These are phyloP conservation scores for Meiosimyza decipiens DNA, from an alignment of 2,888 invertebrate genomes.

Conservation along the genomic window DNA sequence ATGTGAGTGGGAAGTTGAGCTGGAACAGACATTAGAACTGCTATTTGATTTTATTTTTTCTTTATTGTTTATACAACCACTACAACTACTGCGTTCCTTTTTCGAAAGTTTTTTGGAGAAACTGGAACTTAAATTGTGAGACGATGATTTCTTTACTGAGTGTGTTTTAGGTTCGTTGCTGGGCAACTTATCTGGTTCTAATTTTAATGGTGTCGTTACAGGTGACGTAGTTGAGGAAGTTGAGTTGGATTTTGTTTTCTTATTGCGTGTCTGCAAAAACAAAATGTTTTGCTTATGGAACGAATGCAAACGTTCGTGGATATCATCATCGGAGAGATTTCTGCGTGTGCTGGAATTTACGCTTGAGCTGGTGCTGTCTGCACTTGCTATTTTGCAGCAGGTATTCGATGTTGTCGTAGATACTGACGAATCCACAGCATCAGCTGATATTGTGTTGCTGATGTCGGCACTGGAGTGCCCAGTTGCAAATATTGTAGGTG, in stretches of 20 bases:
- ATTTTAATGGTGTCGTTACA: not conserved
- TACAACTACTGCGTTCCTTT: slow-evolving; percentile 39
- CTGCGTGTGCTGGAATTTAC: slow-evolving; percentile 40
- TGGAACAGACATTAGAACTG: slow-evolving; percentile 11
- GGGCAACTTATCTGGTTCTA: not conserved
- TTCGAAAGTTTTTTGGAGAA: slow-evolving; percentile 42
- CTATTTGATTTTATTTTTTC: slow-evolving; percentile 40
- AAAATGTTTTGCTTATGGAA: slow-evolving; percentile 75
- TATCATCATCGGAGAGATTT: slow-evolving; percentile 69
- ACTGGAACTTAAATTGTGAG: not conserved
- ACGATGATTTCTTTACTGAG: slow-evolving; percentile 30
- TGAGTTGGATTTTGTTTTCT: slow-evolving; percentile 52
- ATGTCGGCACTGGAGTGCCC: not conserved
- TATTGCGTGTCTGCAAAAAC: slow-evolving; percentile 72
- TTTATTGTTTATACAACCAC: slow-evolving; percentile 35
- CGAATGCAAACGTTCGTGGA: slow-evolving; percentile 73
- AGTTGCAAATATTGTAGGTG: slow-evolving; percentile 16
- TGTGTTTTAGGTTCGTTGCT: slow-evolving; percentile 33
- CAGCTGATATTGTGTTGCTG: not conserved
- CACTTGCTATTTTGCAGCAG: slow-evolving; percentile 6
- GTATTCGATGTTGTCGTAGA: not conserved
- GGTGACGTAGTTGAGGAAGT: slow-evolving; percentile 29
- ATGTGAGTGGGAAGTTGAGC: slow-evolving; percentile 21
- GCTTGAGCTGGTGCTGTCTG: slow-evolving; percentile 13
- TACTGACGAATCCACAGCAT: not conserved